Base-by-base conservation (phyloP, 2,797 vertebrate species). In the Falco naumanni region DNA sequence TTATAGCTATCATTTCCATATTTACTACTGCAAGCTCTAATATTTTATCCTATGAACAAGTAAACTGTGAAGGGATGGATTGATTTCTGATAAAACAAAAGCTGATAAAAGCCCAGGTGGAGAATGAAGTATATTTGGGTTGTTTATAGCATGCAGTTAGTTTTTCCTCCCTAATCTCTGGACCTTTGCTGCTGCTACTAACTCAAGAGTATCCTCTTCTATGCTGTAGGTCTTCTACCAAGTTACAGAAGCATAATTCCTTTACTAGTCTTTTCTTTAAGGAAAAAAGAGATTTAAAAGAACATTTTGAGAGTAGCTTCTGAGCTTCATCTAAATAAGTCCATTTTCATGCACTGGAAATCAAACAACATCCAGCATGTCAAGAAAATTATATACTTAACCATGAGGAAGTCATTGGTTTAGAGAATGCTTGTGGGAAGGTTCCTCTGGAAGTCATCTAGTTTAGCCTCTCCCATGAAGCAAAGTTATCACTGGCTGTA, bases 31-130 rank as follows among this genome's bases (percentile, higher is more conserved):
- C 65, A 94, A 97, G 54, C 28, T 85, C 65, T 93, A 69, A 96
- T 92, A 92, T 97, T 97, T 97, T 92, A 89, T 75, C 87, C 71
- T 61, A 87, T 51, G 81, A 97, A 95, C 93, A 97, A 94, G 80
- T 90, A 96, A 97, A 95, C 41, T 76, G 61, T 90, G 90, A 95
- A 96, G 65, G 33, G n/a, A 89, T 84, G 37, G 90, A 90, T 34
- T 96, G 95, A 95, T 97, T 97, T 97, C 93, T 92, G 89, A 96
- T 91, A 96, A 96, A 95, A 84, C 56, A 89, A 87, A 68, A 92
- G 61, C 63, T 90, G 88, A 97, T 93, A 87, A 97, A 97, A 96
- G 63, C 74, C 81, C 63, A 92, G 56, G 34, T 88, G 64, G 64
- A 96, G 80, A 96, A 97, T 90, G 81, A 95, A 94, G 81, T 90